Evolutionary conservation across 2,888 invertebrate species (phyloP), one percentile per base, ranked within the genome.

Genomic region (Spialia ferax): DNA sequence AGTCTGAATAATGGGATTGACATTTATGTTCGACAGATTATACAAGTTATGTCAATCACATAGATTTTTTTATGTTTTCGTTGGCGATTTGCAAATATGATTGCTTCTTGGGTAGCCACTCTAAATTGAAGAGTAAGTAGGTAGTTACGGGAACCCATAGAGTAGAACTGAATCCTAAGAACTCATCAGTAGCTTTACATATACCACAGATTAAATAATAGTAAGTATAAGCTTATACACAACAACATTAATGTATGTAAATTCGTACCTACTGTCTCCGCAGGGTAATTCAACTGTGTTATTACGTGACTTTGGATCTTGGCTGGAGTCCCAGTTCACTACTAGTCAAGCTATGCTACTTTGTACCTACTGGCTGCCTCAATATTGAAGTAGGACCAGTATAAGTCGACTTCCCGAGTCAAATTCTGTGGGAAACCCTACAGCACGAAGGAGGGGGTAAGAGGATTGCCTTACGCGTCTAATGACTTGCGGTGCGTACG

Each of bases 381-480:
- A 22, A 29, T 32, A 52, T 23, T 22, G 23, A 0, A 15, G 45
- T 45, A 22, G 38, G 38, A 38, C 3, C n/a, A 38, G 29, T 6
- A 48, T 50, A 20, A 35, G 11, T 13, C 23, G 52, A 61, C 66
- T 55, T 60, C 55, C 67, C 50, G 59, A 61, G 66, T 48, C 69
- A 71, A 74, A 74, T 75, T 73, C 78, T 82, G 82, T 75, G 79
- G 79, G 87, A 87, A 86, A 79, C 85, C 88, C 32, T 81, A 83
- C 68, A 61, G 67, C 35, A 56, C 42, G 63, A 74, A 76, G 75
- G 74, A 74, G 74, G 74, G 70, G 76, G 78, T 88, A 89, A 90
- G 90, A 87, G 90, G 91, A 89, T 90, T 89, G 81, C 80, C 79
- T 83, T 88, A 85, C 87, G 85, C 84, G 84, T 87, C 76, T 87